Evolutionary conservation across 92 coral and sea anemone species (phyloP).

Genomic region (Hydrozoanthus gracilis): DNA sequence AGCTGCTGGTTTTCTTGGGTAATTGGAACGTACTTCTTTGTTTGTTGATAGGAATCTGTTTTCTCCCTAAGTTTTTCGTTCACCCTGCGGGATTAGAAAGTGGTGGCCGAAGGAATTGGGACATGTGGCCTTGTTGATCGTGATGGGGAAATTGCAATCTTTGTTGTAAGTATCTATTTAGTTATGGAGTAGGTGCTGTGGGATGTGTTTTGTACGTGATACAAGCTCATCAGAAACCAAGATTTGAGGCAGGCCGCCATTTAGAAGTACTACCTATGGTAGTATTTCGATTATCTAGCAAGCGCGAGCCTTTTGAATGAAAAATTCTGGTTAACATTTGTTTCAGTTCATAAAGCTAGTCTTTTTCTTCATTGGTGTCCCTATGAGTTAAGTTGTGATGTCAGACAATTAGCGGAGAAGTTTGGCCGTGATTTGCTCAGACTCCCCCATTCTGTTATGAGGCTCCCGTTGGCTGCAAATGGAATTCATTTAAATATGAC

Average conservation of each 20-base stretch:
- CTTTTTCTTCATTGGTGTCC: not conserved
- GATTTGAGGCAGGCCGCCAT: not conserved
- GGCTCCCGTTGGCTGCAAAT: not conserved
- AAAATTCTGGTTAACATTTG: not conserved
- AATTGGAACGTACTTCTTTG: not conserved
- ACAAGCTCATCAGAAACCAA: not conserved
- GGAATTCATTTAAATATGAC: slow-evolving; percentile 16
- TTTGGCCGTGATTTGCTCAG: not conserved
- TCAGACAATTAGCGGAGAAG: not conserved
- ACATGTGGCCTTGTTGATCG: slow-evolving; percentile 25
- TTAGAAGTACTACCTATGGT: not conserved
- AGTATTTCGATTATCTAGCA: not conserved
- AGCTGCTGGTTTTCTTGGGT: not conserved
- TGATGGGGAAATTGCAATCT: slow-evolving; percentile 5
- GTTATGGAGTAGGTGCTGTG: not conserved
- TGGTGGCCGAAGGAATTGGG: slow-evolving; percentile 13
- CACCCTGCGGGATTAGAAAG: slow-evolving; percentile 18
- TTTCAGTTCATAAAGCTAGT: not conserved
- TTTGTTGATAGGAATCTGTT: not conserved
- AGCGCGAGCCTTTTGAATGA: slow-evolving; percentile 1
- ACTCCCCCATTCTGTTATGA: not conserved
- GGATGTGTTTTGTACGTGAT: not conserved
- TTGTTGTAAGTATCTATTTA: slow-evolving; percentile 15
- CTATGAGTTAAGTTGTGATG: not conserved
- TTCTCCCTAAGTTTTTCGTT: slow-evolving; percentile 8